Evolutionary conservation across 1,140 invertebrate species (phyloP).

Genomic region (Ericerus pela): DNA sequence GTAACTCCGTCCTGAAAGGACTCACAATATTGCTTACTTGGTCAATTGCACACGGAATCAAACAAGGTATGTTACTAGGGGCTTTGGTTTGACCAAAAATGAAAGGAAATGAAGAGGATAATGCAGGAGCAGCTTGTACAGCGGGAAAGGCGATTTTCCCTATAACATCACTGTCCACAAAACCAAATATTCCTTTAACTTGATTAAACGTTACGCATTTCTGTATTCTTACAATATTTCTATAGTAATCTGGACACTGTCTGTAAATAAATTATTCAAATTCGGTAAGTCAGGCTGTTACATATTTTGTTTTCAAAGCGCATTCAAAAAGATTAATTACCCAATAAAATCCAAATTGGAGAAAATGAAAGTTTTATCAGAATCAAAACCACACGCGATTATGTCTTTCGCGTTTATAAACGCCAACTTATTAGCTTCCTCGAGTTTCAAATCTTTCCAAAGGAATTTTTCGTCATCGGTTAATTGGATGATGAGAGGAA

Average conservation of each 20-base stretch:
- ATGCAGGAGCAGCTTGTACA: constrained; percentile 87
- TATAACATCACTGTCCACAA: constrained; percentile 86
- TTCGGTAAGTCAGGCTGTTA: neutral
- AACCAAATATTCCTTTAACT: constrained; percentile 92
- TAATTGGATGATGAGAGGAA: constrained; percentile 89
- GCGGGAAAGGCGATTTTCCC: constrained; percentile 96
- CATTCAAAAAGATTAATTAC: constrained; percentile 35
- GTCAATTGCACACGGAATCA: constrained; percentile 98
- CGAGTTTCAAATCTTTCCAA: constrained; percentile 89
- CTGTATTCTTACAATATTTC: constrained; percentile 80
- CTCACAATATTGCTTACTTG: constrained; percentile 42
- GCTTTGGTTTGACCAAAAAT: constrained; percentile 64
- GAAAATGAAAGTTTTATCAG: constrained; percentile 95
- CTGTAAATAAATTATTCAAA: constrained; percentile 34
- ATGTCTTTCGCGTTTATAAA: constrained; percentile 95
- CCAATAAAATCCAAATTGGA: constrained; percentile 89
- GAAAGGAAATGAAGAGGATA: constrained; percentile 88
- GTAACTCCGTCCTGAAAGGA: neutral
- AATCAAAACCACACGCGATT: constrained; percentile 93
- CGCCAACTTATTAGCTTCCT: constrained; percentile 73
- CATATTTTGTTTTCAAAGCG: neutral
- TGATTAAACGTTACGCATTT: constrained; percentile 94
- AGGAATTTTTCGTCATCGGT: constrained; percentile 98
- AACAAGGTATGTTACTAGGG: constrained; percentile 63
- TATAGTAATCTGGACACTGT: constrained; percentile 74